A percentile compares a stretch with the other conserved stretches of the same genome.
These are phyloP conservation scores for Nothocercus nigrocapillus DNA, from an alignment of 2,113 vertebrate species.

Conservation along the genomic window DNA sequence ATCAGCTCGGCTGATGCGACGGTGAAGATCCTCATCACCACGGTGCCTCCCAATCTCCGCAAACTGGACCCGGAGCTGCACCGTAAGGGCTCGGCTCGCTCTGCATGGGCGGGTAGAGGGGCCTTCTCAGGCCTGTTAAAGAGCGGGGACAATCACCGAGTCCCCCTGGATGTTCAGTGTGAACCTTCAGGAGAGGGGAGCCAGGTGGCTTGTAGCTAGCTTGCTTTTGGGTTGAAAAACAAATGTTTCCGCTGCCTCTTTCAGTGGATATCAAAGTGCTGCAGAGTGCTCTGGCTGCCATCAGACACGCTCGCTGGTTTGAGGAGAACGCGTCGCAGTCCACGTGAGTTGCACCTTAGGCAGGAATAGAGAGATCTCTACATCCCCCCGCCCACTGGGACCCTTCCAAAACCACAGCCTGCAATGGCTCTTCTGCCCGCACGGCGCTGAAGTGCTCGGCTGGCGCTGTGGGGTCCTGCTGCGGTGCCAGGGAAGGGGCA, in stretches of 20 bases:
- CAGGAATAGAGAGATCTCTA: fast-evolving
- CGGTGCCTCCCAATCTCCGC: constrained; percentile 94
- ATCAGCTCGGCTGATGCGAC: constrained; percentile 95
- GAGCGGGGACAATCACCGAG: not conserved
- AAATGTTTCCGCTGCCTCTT: not conserved
- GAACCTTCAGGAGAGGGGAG: not conserved
- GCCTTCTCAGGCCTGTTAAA: too few species aligned
- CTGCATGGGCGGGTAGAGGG: fast-evolving
- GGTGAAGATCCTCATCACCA: constrained; percentile 97
- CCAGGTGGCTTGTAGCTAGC: fast-evolving
- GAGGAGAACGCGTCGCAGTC: constrained; percentile 98
- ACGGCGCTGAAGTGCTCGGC: too few species aligned
- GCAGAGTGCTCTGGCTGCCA: constrained; percentile 95
- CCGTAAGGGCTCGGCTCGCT: constrained; percentile 70
- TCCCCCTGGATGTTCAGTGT: not conserved
- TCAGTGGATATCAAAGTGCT: constrained; percentile 98
- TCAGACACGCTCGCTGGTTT: constrained; percentile 96
- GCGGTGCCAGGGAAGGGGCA: not conserved
- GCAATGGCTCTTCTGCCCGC: not conserved
- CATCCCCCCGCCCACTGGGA: too few species aligned
- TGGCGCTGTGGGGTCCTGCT: not conserved
- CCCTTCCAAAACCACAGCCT: not conserved
- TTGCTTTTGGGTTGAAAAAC: not conserved
- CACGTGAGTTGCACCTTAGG: constrained; percentile 81
- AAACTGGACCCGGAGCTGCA: constrained; percentile 96